These are phyloP conservation scores for Empis livida DNA, from an alignment of 2,888 invertebrate genomes.

Conservation along the genomic window DNA sequence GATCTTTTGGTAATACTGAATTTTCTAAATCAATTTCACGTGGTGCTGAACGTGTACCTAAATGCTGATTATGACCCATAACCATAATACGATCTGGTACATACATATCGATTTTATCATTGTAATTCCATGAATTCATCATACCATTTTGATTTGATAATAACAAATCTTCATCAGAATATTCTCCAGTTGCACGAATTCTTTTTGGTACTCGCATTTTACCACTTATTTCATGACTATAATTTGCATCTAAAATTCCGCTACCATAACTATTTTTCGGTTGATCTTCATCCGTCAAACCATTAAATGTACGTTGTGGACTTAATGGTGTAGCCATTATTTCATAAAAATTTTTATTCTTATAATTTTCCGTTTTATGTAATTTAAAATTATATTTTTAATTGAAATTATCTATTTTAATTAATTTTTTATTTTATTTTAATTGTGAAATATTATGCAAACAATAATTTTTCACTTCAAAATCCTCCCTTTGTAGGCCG, in stretches of 20 bases:
- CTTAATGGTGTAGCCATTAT: constrained; percentile 48
- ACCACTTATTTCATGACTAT: constrained; percentile 62
- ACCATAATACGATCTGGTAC: constrained; percentile 89
- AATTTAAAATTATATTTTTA: too few relatives aligned
- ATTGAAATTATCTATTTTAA: too few relatives aligned
- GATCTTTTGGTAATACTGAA: constrained; percentile 58
- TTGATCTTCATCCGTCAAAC: constrained; percentile 48
- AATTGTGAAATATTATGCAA: too few relatives aligned
- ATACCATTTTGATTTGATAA: constrained; percentile 43
- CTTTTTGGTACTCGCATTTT: constrained; percentile 72
- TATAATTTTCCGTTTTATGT: not conserved
- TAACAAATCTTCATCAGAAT: constrained; percentile 47
- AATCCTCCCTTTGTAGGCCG: too few relatives aligned
- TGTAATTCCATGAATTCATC: constrained; percentile 50
- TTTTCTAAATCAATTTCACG: constrained; percentile 77
- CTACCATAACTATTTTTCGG: constrained; percentile 17
- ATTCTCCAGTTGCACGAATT: constrained; percentile 61
- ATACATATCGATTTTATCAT: constrained; percentile 77
- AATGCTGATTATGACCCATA: constrained; percentile 61
- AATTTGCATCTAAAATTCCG: constrained; percentile 39
- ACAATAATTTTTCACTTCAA: too few relatives aligned
- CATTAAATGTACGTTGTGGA: constrained; percentile 43
- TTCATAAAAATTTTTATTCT: not conserved
- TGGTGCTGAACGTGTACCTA: constrained; percentile 64
- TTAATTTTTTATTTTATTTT: too few relatives aligned